Evolutionary conservation across 2,888 invertebrate species (phyloP), one percentile per base, ranked within the genome.

Genomic region (Chironomus tentans): DNA sequence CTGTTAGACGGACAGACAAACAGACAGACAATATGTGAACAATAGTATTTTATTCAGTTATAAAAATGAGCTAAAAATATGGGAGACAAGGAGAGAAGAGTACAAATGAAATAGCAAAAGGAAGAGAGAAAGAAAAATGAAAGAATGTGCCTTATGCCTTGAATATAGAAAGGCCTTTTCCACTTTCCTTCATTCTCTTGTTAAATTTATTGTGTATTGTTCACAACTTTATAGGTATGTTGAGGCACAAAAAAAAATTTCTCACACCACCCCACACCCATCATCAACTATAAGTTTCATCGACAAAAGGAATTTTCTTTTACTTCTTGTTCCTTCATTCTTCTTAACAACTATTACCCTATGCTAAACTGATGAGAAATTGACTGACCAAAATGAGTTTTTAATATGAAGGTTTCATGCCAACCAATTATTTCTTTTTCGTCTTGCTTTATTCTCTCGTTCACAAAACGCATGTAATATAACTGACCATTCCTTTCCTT

Each of bases 321-420:
- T 13, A 3, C 21, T 65, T 13, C 1, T 56, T 65, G 24, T 22
- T 10, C 13, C 12, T 65, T 22, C 5, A 22, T 65, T 65, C 65
- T 65, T 18, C 65, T 10, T 13, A 65, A 18, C 65, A 24, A 15
- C 24, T 65, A 65, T 65, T 24, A 22, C 65, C 65, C 21, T 65
- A 65, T 65, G 65, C 10, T 24, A 24, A 24, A 65, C 24, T 65
- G 24, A 65, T 21, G 47, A 70, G 68, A 48, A 22, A 71, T 21
- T 21, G 56, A 71, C 47, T 71, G 71, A 3, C 21, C 47, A 48
- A 71, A 71, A 71, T 71, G 71, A 71, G 71, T 71, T 71, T 71
- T 71, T 71, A 71, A 71, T 71, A 71, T 24, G 71, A 71, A 47
- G n/a, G 15, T 71, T 71, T 71, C 71, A 71, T 71, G 71, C 47